These are phyloP conservation scores for Chelon labrosus DNA, from an alignment of 2,797 vertebrate species.

Conservation along the genomic window DNA sequence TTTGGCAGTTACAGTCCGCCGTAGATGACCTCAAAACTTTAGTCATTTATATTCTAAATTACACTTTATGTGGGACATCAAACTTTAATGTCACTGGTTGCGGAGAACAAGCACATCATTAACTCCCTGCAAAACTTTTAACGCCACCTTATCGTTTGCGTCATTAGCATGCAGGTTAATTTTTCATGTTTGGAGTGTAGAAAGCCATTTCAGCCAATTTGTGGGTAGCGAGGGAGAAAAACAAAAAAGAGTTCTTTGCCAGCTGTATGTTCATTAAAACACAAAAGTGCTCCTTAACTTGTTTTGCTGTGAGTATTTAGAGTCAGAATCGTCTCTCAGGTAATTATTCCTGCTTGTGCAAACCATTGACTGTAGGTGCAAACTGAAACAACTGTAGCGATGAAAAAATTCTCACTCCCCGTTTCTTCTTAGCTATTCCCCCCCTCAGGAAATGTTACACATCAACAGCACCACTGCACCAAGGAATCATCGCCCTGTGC, in stretches of 20 bases:
- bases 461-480: conserved; percentile 2
- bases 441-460: conserved; percentile 5
- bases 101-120: conserved; percentile 31
- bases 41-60: conserved; percentile 28
- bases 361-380: neutral
- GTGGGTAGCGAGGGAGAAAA: neutral
- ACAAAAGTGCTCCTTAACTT: conserved; percentile 11
- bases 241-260: neutral
- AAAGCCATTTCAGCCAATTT: conserved; percentile 9
- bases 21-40: no score
- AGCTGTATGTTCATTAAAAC: conserved; percentile 35
- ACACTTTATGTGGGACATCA: conserved; percentile 17
- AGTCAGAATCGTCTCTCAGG: neutral
- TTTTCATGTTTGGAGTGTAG: conserved; percentile 28
- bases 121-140: conserved; percentile 27
- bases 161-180: neutral
- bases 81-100: conserved; percentile 22
- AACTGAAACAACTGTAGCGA: neutral
- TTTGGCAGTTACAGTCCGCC: no score
- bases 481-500: neutral
- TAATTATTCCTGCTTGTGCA: neutral
- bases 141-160: conserved; percentile 19
- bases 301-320: conserved; percentile 8
- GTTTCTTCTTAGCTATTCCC: neutral
- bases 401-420: neutral